Evolutionary conservation across 2,113 vertebrate genomes (phyloP).

Genomic region (Catagonus wagneri): DNA sequence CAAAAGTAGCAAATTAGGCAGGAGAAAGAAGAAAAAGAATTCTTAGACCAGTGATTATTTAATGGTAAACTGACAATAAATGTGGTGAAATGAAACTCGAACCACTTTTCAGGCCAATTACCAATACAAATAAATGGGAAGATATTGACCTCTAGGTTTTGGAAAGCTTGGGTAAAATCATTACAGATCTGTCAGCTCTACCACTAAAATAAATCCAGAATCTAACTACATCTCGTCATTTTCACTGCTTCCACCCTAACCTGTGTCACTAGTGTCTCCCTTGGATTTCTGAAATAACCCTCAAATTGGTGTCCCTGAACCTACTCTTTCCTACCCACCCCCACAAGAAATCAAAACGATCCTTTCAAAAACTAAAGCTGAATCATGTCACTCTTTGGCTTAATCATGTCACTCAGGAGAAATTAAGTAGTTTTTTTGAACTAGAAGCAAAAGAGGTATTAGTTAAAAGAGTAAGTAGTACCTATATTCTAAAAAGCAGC

Average conservation of each 20-base stretch:
- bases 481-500: neutral
- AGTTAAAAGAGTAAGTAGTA: neutral
- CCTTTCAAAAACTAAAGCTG: neutral
- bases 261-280: neutral
- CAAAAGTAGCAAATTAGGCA: neutral
- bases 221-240: neutral
- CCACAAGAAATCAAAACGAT: neutral
- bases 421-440: neutral
- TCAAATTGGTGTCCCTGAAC: neutral
- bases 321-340: neutral
- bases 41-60: neutral
- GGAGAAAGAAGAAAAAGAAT: neutral
- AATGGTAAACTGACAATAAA: neutral
- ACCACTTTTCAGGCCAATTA: neutral
- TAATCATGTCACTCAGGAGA: neutral
- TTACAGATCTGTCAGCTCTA: neutral
- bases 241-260: neutral
- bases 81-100: neutral
- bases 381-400: neutral
- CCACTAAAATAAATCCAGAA: slow-evolving; percentile 17
- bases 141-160: neutral
- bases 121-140: neutral
- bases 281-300: neutral
- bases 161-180: slow-evolving; percentile 1
- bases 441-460: neutral